Base-by-base conservation (phyloP, 2,113 vertebrate genomes). In the Antennarius striatus region DNA sequence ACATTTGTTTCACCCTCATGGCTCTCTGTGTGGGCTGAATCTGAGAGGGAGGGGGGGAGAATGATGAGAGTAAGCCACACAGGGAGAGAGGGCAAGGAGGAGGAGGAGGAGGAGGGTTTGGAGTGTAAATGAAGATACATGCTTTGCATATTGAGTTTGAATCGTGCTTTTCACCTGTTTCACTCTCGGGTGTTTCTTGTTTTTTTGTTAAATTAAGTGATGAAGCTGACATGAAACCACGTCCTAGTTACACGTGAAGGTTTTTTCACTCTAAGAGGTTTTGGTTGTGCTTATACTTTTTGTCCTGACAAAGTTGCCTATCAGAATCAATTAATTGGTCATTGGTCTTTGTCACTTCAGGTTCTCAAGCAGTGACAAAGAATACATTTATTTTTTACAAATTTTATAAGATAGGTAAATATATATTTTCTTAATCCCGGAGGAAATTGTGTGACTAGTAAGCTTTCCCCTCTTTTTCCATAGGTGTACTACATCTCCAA, bases 401-500 rank as follows among this genome's bases (percentile, higher is more conserved):
- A 7, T 36, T 36, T 4, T 36, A 36, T 36, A 36, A 36, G 22
- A 22, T 22, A 22, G 22, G 2, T 22, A 22, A 22, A 22, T 22
- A 22, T 2, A 22, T 22, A 22, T 2, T 22, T 22, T 22, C 22
- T 22, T 22, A 22, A 22, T 22, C 22, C 22, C 22, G 22, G 22
- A 22, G 22, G 22, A 60, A 56, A 51, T 36, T 29, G 50, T 62
- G n/a, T 5, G 4, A n/a, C 12, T 39, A 16, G 10, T 11, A 13
- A 13, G 60, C 45, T 54, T 48, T 65, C 42, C 51, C 43, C 3
- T 49, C 39, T 0, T 29, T 67, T 48, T 60, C 28, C 76, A 36
- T 82, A 98, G 96, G 95, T 96, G 28, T 96, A 96, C 90, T 95
- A 94, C 86, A 95, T 98, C 87, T 92, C 94, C 50, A 96, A 95